Evolutionary conservation across 2,797 vertebrate species (phyloP).

Genomic region (Tangara arthus): DNA sequence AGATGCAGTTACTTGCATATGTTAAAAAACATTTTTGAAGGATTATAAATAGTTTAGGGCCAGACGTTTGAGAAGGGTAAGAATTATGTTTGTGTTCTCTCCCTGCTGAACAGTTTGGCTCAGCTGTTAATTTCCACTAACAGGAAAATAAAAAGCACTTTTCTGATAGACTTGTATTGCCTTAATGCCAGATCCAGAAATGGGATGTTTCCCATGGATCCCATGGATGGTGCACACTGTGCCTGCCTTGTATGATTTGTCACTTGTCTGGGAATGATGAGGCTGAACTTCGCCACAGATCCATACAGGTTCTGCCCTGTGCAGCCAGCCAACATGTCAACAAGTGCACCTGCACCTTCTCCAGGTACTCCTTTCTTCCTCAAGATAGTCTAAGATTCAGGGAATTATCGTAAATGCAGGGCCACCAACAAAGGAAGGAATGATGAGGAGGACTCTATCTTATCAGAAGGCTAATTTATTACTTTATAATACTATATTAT

Average conservation of each 20-base stretch:
- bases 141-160: background rate
- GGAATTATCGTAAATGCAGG: background rate
- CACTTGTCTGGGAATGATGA: background rate
- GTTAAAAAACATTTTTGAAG: background rate
- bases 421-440: background rate
- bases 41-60: constrained; percentile 31
- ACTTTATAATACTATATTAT: too few species aligned
- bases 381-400: background rate
- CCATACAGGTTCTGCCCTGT: background rate
- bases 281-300: background rate
- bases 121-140: background rate
- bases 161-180: background rate
- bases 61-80: background rate
- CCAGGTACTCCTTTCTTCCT: background rate
- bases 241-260: background rate
- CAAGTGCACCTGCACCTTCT: background rate
- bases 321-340: background rate
- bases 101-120: background rate
- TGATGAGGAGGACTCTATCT: too few species aligned
- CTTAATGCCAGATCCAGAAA: background rate
- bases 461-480: too few species aligned
- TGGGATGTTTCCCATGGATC: background rate
- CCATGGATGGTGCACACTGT: too few species aligned
- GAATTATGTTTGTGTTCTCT: background rate
- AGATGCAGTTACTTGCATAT: background rate